Percentiles rank a stretch among this genome's conserved stretches.
These are phyloP conservation scores for Cepphus grylle DNA, from an alignment of 2,113 vertebrate species.

Conservation along the genomic window DNA sequence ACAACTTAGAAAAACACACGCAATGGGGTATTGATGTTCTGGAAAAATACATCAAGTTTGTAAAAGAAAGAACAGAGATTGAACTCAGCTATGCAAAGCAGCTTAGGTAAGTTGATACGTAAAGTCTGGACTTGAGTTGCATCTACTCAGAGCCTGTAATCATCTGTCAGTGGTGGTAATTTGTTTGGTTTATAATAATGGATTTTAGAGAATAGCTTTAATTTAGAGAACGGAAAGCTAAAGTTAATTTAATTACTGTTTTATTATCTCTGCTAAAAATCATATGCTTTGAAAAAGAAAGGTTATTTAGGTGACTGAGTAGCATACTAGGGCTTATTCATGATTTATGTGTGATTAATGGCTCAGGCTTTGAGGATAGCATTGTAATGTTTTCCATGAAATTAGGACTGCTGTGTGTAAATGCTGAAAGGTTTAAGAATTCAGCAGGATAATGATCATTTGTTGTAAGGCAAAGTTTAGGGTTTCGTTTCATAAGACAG, in stretches of 20 bases:
- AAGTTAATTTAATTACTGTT: background rate
- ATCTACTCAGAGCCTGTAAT: background rate
- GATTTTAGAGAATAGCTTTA: background rate
- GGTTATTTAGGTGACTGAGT: background rate
- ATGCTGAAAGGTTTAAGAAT: background rate
- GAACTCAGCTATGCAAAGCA: slow-evolving; percentile 98
- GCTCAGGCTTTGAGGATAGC: background rate
- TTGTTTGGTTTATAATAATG: background rate
- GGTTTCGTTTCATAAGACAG: background rate
- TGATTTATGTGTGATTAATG: background rate
- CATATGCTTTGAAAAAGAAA: background rate
- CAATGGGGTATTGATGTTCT: slow-evolving; percentile 94
- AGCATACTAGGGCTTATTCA: background rate
- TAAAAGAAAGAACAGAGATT: slow-evolving; percentile 94
- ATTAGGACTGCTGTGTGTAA: background rate
- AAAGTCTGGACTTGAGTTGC: background rate
- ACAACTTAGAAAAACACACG: slow-evolving; percentile 95
- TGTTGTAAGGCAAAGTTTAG: background rate
- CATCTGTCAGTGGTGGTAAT: background rate
- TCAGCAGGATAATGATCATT: background rate
- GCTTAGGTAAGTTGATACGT: slow-evolving; percentile 86
- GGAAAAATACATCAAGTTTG: slow-evolving; percentile 96
- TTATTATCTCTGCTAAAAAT: background rate
- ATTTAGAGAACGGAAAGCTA: background rate
- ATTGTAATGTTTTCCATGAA: slow-evolving; percentile 13